Conservation (phyloP, 2,797 vertebrate genomes). For the Aselliscus stoliczkanus region DNA sequence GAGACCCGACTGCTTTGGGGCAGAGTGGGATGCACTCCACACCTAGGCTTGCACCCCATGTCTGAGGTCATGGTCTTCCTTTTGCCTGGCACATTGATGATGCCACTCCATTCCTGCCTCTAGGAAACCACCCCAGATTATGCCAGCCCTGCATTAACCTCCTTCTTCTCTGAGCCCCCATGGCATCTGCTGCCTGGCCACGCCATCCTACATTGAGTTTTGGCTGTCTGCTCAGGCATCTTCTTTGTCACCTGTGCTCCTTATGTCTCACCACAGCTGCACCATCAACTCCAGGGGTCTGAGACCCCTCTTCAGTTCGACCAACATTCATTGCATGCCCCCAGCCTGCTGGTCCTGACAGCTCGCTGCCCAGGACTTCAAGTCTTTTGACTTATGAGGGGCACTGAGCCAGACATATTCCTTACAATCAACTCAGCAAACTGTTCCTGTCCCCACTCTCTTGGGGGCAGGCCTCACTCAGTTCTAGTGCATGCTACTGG, state of each 20-base stretch:
- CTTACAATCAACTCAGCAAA: neutral
- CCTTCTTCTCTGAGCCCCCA: neutral
- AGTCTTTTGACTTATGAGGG: neutral
- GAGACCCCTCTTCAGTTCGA: neutral
- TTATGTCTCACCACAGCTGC: neutral
- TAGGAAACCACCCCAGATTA: neutral
- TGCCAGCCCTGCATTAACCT: neutral
- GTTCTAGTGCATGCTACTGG: neutral
- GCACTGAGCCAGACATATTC: neutral
- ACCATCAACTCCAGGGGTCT: neutral
- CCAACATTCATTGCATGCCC: neutral
- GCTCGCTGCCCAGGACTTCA: neutral
- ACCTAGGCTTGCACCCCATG: neutral
- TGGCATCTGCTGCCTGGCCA: neutral
- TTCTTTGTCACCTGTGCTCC: neutral
- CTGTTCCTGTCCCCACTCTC: neutral
- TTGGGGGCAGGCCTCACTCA: neutral
- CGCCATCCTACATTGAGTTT: rapidly evolving
- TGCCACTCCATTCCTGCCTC: neutral
- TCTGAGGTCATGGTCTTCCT: neutral
- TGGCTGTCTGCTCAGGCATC: neutral
- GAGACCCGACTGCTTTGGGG: neutral
- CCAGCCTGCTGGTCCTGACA: neutral
- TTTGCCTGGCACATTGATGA: neutral
- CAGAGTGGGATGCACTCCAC: neutral